These are phyloP conservation scores for Solenopsis fugax DNA, from an alignment of 1,140 invertebrate genomes.

Conservation along the genomic window DNA sequence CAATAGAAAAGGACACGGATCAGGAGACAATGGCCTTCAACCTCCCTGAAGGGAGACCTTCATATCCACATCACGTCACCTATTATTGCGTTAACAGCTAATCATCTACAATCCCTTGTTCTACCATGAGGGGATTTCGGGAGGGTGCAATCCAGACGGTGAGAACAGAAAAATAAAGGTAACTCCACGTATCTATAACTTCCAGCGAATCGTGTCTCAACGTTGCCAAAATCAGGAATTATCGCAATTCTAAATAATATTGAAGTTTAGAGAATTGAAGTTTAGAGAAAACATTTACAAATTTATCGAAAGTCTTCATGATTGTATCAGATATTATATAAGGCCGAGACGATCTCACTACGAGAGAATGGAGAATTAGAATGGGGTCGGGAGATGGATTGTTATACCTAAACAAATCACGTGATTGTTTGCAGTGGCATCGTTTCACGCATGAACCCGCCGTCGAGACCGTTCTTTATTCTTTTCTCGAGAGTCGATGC, in stretches of 20 bases:
- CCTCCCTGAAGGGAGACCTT: slow-evolving; percentile 34
- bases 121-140: slow-evolving; percentile 16
- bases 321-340: background rate
- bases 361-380: slow-evolving; percentile 25
- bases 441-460: slow-evolving; percentile 86
- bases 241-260: background rate
- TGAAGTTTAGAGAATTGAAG: background rate
- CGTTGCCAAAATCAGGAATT: background rate
- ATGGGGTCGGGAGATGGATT: slow-evolving; percentile 74
- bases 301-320: background rate
- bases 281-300: background rate
- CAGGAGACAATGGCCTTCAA: slow-evolving; percentile 70
- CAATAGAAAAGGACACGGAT: slow-evolving; percentile 65
- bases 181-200: slow-evolving; percentile 14
- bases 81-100: slow-evolving; percentile 80
- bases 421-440: slow-evolving; percentile 86
- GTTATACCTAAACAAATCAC: slow-evolving; percentile 86
- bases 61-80: slow-evolving; percentile 73
- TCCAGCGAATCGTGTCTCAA: background rate
- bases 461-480: slow-evolving; percentile 83
- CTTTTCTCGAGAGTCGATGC: slow-evolving; percentile 84
- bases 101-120: slow-evolving; percentile 72
- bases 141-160: slow-evolving; percentile 34
- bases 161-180: slow-evolving; percentile 25
- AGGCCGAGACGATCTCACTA: background rate